Evolutionary conservation across 2,888 invertebrate species (phyloP).

Genomic region (Meteorus colon): DNA sequence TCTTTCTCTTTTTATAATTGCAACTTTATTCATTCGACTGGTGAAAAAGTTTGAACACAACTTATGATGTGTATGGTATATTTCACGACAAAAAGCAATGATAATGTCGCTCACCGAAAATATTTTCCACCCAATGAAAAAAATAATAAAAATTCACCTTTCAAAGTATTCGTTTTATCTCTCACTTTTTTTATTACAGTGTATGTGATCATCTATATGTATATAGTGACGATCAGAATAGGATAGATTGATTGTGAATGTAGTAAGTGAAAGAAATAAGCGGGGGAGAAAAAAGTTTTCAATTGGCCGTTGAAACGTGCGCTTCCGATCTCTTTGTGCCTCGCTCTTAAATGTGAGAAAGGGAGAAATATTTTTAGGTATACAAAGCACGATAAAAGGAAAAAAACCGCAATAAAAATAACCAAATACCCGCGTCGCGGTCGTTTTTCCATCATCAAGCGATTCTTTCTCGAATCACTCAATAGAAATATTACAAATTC

Average conservation of each 20-base stretch:
- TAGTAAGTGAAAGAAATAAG: neutral
- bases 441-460: neutral
- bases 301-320: conserved; percentile 33
- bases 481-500: too few relatives aligned
- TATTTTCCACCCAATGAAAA: neutral
- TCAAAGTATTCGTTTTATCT: neutral
- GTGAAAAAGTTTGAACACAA: neutral
- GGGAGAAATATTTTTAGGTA: conserved; percentile 4
- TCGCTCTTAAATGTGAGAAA: neutral
- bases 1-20: neutral
- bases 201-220: neutral
- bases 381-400: conserved; percentile 12
- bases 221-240: neutral
- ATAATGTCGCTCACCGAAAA: neutral
- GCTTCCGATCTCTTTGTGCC: conserved; percentile 32
- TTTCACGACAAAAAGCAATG: neutral
- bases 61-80: neutral
- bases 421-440: too few relatives aligned
- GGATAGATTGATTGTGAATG: conserved; percentile 1
- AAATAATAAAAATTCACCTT: neutral
- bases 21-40: neutral
- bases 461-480: too few relatives aligned
- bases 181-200: conserved; percentile 2
- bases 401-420: conserved; percentile 27
- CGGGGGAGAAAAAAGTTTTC: conserved; percentile 20